These are phyloP conservation scores for Poecilobothrus nobilitatus DNA, from an alignment of 2,888 invertebrate species.

Conservation along the genomic window DNA sequence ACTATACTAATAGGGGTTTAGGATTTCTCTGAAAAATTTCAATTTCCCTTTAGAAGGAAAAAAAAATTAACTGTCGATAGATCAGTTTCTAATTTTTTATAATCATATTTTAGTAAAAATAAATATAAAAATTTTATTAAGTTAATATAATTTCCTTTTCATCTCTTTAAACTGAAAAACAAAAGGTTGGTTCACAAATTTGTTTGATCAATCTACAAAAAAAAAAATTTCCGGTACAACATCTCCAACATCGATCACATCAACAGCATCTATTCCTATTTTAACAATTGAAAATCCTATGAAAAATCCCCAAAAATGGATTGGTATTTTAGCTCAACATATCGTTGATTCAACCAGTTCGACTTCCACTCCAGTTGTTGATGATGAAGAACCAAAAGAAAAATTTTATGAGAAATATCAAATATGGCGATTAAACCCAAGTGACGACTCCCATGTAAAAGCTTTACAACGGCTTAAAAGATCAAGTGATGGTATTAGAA, in stretches of 20 bases:
- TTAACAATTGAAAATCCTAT: conserved; percentile 37
- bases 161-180: no score
- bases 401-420: conserved; percentile 46
- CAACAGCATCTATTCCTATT: conserved; percentile 37
- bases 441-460: conserved; percentile 42
- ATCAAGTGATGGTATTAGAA: conserved; percentile 45
- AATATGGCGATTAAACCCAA: conserved; percentile 46
- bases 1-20: no score
- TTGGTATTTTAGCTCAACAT: conserved; percentile 40
- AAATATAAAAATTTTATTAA: no score
- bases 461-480: conserved; percentile 43
- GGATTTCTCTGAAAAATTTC: no score
- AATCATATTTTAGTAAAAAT: no score
- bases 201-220: conserved; percentile 43
- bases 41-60: no score
- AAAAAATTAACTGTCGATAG: no score
- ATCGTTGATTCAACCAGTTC: conserved; percentile 36
- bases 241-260: conserved; percentile 32
- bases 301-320: conserved; percentile 42
- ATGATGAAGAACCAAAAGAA: conserved; percentile 23
- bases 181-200: conserved; percentile 47
- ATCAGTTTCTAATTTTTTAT: no score
- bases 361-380: conserved; percentile 28
- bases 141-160: no score
- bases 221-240: conserved; percentile 27